phyloP scores from a whole-genome alignment of 2,797 vertebrate genomes.

The Nannoperca australis region DNA sequence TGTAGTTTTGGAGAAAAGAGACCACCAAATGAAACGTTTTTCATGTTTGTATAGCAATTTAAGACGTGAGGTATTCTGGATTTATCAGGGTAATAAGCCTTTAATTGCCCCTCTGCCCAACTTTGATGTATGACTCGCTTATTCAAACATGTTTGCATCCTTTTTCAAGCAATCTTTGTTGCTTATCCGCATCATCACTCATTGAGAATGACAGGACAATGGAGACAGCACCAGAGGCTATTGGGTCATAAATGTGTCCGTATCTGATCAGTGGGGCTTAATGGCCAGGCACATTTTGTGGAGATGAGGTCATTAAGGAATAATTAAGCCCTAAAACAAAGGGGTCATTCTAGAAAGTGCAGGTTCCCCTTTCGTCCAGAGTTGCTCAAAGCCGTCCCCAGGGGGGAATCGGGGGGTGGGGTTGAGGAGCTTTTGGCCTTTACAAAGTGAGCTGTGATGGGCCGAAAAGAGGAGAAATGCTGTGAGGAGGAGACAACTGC shows the following conservation, averaged over 20 bases:
- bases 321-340: conserved; percentile 82
- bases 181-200: conserved; percentile 79
- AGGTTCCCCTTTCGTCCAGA: conserved; percentile 70
- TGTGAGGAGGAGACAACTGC: conserved; percentile 65
- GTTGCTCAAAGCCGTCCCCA: conserved; percentile 75
- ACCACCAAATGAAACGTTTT: conserved; percentile 8
- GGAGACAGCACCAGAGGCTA: conserved; percentile 72
- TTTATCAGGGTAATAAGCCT: conserved; percentile 60
- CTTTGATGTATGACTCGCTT: conserved; percentile 75
- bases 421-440: conserved; percentile 77
- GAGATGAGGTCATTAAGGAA: conserved; percentile 84
- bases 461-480: conserved; percentile 59
- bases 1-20: not conserved
- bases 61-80: conserved; percentile 27
- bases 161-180: conserved; percentile 70
- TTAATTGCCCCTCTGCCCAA: conserved; percentile 65
- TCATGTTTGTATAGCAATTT: conserved; percentile 30
- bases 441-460: conserved; percentile 76
- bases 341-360: conserved; percentile 78
- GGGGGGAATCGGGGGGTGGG: conserved; percentile 54
- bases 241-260: conserved; percentile 79
- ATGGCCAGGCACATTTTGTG: conserved; percentile 75
- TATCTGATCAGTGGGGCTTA: conserved; percentile 75
- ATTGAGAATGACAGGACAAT: conserved; percentile 80
- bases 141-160: conserved; percentile 77